phyloP scores from a whole-genome alignment of 2,113 vertebrate genomes.

The Crotophaga sulcirostris region DNA sequence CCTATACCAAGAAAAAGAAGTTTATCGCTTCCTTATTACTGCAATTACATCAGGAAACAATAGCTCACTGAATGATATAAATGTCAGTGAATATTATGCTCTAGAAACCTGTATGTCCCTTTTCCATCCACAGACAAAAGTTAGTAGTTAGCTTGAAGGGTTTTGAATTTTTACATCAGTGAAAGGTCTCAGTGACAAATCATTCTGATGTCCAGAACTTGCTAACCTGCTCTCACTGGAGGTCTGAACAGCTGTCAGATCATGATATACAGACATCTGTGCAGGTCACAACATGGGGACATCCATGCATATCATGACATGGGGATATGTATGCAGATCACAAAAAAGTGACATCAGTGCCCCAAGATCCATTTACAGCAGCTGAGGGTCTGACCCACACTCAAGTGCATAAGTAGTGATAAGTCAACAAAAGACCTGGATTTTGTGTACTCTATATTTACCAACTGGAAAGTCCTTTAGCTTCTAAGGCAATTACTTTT shows the following conservation, averaged over 20 bases:
- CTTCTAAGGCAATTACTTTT: not conserved
- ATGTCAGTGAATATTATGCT: not conserved
- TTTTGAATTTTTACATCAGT: not conserved
- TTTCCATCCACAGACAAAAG: not conserved
- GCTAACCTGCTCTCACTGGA: accelerated
- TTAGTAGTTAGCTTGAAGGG: not conserved
- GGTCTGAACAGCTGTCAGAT: not conserved
- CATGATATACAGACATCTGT: accelerated
- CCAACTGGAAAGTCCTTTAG: not conserved
- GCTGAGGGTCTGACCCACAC: not conserved
- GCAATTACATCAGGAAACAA: conserved; percentile 5
- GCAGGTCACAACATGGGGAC: not conserved
- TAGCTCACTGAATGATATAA: not conserved
- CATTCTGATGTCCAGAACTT: not conserved
- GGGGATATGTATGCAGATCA: not conserved
- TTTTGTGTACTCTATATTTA: not conserved
- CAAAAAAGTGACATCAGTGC: accelerated
- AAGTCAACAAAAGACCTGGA: not conserved
- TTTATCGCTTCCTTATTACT: conserved; percentile 18
- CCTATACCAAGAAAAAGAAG: conserved; percentile 20
- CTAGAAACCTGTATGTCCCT: not conserved
- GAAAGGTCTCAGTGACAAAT: not conserved
- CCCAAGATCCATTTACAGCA: accelerated
- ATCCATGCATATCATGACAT: not conserved
- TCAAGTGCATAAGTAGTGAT: no score